These are phyloP conservation scores for Talpa occidentalis DNA, from an alignment of 2,113 vertebrate genomes.

Conservation along the genomic window DNA sequence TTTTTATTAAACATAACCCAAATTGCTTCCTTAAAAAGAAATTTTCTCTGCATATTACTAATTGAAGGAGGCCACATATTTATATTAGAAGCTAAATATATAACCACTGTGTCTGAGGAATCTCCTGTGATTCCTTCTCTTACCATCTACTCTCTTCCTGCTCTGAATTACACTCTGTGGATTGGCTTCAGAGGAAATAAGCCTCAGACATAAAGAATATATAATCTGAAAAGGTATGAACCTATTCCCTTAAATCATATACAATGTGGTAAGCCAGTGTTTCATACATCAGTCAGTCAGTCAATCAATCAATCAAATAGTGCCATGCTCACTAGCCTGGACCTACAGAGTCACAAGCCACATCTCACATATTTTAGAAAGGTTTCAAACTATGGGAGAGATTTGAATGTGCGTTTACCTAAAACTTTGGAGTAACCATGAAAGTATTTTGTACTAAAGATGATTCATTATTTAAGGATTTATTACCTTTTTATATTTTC, in stretches of 20 bases:
- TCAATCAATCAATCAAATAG: background rate
- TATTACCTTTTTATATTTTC: background rate
- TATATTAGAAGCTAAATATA: background rate
- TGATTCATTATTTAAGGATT: background rate
- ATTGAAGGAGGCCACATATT: background rate
- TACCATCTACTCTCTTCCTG: background rate
- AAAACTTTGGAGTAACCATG: background rate
- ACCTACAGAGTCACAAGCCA: background rate
- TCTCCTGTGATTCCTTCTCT: background rate
- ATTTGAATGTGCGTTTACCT: background rate
- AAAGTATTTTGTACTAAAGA: background rate
- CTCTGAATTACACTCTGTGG: background rate
- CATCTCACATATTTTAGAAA: background rate
- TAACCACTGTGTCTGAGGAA: background rate
- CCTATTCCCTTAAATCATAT: too few species aligned
- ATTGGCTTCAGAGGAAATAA: background rate
- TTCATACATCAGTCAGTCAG: too few species aligned
- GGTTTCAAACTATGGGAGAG: background rate
- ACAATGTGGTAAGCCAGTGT: too few species aligned
- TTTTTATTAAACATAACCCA: constrained; percentile 25
- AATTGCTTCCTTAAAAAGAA: constrained; percentile 12
- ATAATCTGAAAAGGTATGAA: background rate
- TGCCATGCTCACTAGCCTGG: background rate
- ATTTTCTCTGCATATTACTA: background rate
- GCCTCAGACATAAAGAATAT: background rate